Evolutionary conservation across 2,888 invertebrate genomes (phyloP).

Genomic region (Protonemura montana): DNA sequence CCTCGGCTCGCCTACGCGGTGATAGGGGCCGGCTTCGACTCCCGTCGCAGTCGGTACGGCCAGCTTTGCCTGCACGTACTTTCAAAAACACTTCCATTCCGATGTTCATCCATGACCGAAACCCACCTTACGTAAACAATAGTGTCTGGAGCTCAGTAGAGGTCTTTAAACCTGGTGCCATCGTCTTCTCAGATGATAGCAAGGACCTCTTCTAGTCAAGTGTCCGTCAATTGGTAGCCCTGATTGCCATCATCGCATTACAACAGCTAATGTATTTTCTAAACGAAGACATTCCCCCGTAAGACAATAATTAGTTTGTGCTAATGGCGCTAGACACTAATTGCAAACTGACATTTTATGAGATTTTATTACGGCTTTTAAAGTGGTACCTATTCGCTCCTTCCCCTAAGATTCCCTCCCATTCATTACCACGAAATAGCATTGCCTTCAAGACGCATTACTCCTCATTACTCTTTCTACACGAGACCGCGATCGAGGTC

Average conservation of each 20-base stretch:
- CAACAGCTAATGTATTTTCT: background rate
- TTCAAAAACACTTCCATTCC: background rate
- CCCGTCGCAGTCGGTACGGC: background rate
- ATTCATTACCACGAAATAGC: background rate
- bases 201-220: background rate
- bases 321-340: background rate
- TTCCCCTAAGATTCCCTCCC: background rate
- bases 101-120: background rate
- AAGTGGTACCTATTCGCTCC: background rate
- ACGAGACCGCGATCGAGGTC: too few relatives aligned
- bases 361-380: background rate
- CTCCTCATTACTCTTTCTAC: too few relatives aligned
- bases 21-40: background rate
- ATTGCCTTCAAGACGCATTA: background rate
- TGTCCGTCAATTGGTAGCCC: background rate
- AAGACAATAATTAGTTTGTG: background rate
- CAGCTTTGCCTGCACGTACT: background rate
- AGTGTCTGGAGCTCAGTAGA: background rate
- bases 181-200: background rate
- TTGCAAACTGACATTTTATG: background rate
- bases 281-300: background rate
- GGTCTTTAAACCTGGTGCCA: conserved; percentile 10
- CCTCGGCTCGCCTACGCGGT: background rate
- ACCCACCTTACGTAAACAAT: conserved; percentile 19
- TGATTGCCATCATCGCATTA: background rate